Percentiles rank a stretch among this genome's conserved stretches.
phyloP scores from a whole-genome alignment of 2,113 vertebrate genomes.

The Boleophthalmus pectinirostris region DNA sequence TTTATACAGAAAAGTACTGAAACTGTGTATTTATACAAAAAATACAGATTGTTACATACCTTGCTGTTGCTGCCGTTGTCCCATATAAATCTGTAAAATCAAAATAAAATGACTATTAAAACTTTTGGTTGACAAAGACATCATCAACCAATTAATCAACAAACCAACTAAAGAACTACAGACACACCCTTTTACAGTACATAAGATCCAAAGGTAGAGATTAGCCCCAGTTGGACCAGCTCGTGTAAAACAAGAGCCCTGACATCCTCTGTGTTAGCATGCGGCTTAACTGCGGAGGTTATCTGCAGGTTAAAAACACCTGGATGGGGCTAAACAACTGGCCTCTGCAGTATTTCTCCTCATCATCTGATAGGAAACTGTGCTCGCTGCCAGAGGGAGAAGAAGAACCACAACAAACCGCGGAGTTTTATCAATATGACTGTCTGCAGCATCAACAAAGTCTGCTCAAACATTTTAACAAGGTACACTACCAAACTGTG shows the following conservation, averaged over 20 bases:
- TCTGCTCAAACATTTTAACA: constrained; percentile 47
- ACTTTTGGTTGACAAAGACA: too few species aligned
- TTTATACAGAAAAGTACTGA: too few species aligned
- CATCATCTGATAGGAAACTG: constrained; percentile 32
- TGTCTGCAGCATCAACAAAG: constrained; percentile 46
- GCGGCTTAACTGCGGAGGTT: constrained; percentile 28
- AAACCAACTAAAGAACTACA: too few species aligned
- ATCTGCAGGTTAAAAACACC: constrained; percentile 42
- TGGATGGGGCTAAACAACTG: constrained; percentile 40
- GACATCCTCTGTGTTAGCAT: background rate
- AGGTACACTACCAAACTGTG: constrained; percentile 34
- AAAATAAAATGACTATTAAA: too few species aligned
- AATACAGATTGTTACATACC: too few species aligned
- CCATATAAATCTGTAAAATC: too few species aligned
- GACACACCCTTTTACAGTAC: background rate
- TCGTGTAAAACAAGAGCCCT: background rate
- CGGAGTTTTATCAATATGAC: constrained; percentile 58
- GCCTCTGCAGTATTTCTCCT: constrained; percentile 21
- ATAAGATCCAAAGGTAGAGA: background rate
- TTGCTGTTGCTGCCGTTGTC: too few species aligned
- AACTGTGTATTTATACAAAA: too few species aligned
- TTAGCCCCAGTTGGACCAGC: background rate
- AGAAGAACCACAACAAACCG: constrained; percentile 47
- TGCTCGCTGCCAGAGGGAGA: constrained; percentile 25
- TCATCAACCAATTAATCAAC: too few species aligned